Percentiles rank a stretch among this genome's conserved stretches.
Conservation (phyloP, 2,113 vertebrate genomes). For the Garra rufa region DNA sequence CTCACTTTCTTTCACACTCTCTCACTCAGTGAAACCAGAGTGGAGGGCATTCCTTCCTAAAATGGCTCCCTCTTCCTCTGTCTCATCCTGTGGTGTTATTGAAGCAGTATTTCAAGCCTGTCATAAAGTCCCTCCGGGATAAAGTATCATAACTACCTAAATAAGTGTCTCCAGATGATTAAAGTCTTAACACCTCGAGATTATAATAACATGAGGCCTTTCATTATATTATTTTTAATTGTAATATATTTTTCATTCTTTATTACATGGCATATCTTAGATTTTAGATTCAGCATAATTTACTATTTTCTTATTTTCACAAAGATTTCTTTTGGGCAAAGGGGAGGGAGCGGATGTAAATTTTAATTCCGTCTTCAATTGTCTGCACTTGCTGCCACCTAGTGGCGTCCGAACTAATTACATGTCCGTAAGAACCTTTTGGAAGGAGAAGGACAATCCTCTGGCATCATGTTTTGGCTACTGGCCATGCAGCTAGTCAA, state of each 20-base stretch:
- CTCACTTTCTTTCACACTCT: constrained; percentile 1
- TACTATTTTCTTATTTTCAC: background rate
- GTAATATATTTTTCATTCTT: background rate
- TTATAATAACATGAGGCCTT: background rate
- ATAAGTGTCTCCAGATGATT: constrained; percentile 35
- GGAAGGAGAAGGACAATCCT: constrained; percentile 48
- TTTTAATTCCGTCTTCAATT: background rate
- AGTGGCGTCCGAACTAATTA: constrained; percentile 16
- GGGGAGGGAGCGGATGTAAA: background rate
- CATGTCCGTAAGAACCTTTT: constrained; percentile 37
- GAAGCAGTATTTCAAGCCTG: constrained; percentile 36
- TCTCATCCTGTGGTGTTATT: constrained; percentile 40
- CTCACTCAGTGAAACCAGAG: constrained; percentile 35
- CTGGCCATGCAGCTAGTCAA: constrained; percentile 55
- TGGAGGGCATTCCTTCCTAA: constrained; percentile 27
- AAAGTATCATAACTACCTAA: constrained; percentile 37
- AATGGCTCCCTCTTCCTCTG: constrained; percentile 44
- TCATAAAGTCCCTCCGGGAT: constrained; percentile 40
- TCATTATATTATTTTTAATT: background rate
- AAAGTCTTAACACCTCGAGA: background rate
- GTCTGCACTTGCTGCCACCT: constrained; percentile 54
- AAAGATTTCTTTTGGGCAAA: background rate
- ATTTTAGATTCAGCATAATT: background rate
- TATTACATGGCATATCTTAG: background rate
- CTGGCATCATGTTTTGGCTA: constrained; percentile 55